Evolutionary conservation across 2,888 invertebrate genomes (phyloP).

Genomic region (Drosophila mimica): DNA sequence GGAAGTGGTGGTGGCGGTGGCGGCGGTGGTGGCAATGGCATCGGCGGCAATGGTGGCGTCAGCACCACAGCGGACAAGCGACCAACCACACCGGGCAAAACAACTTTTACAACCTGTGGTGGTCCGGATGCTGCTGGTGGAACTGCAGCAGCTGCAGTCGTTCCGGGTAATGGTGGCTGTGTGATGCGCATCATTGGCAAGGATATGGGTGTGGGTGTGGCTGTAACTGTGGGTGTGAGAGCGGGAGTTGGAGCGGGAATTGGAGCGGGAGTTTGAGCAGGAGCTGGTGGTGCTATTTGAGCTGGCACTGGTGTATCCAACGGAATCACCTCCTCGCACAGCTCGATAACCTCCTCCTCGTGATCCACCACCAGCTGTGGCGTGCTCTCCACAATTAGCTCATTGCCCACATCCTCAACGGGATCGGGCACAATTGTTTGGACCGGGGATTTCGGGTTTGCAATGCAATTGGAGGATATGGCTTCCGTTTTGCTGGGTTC

Average conservation of each 20-base stretch:
- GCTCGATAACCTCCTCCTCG: constrained; percentile 82
- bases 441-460: background rate
- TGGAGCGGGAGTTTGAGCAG: constrained; percentile 4
- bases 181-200: constrained; percentile 30
- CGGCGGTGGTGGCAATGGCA: constrained; percentile 71
- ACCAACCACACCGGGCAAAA: constrained; percentile 57
- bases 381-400: constrained; percentile 69
- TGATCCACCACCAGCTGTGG: constrained; percentile 82
- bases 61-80: constrained; percentile 55
- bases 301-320: constrained; percentile 34
- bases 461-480: background rate
- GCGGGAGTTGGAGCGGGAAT: background rate
- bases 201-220: constrained; percentile 9
- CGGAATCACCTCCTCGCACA: constrained; percentile 72
- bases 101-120: constrained; percentile 64
- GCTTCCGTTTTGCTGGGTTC: constrained; percentile 64
- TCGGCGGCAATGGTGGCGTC: constrained; percentile 59
- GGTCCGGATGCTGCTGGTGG: constrained; percentile 7
- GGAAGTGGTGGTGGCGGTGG: constrained; percentile 68
- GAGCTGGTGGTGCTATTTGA: constrained; percentile 9
- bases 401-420: constrained; percentile 61
- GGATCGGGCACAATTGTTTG: constrained; percentile 49
- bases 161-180: constrained; percentile 40
- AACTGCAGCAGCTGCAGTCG: background rate
- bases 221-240: background rate